Conservation (phyloP, 2,888 invertebrate species). For the Acheta domesticus region DNA sequence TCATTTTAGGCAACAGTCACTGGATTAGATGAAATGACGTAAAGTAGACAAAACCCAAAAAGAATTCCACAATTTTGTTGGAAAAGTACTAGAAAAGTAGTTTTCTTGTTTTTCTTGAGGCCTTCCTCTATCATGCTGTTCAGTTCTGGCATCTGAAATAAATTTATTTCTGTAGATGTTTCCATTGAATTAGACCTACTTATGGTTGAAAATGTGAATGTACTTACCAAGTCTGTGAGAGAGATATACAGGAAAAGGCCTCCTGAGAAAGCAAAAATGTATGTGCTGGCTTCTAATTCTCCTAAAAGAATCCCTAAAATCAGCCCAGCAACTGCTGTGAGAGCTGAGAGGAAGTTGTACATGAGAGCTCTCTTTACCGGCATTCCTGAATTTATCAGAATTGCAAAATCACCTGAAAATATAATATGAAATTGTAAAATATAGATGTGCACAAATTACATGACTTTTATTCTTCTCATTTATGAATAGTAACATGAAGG, state of each 20-base stretch:
- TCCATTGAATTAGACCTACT: not conserved
- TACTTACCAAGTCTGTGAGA: slow-evolving; percentile 56
- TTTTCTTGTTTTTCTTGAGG: slow-evolving; percentile 29
- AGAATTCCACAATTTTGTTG: slow-evolving; percentile 35
- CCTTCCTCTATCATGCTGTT: slow-evolving; percentile 36
- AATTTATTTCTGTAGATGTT: not conserved
- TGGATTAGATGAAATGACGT: slow-evolving; percentile 33
- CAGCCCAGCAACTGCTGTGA: slow-evolving; percentile 55
- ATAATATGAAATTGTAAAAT: not conserved
- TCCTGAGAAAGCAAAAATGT: slow-evolving; percentile 58
- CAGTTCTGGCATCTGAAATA: slow-evolving; percentile 37
- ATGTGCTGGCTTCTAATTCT: slow-evolving; percentile 49
- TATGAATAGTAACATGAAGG: not conserved
- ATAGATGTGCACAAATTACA: no score
- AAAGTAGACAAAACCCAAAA: slow-evolving; percentile 33
- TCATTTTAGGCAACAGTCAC: not conserved
- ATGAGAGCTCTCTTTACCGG: slow-evolving; percentile 54
- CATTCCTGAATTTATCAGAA: slow-evolving; percentile 57
- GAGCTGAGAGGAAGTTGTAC: slow-evolving; percentile 57
- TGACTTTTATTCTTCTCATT: no score
- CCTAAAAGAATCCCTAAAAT: slow-evolving; percentile 53
- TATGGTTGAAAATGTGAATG: not conserved
- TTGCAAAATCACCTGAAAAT: slow-evolving; percentile 57
- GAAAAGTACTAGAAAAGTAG: slow-evolving; percentile 28
- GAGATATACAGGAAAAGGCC: slow-evolving; percentile 62